Percentiles rank a stretch among this genome's conserved stretches.
These are phyloP conservation scores for Centruroides sculpturatus DNA, from an alignment of 1,140 invertebrate species.

Conservation along the genomic window DNA sequence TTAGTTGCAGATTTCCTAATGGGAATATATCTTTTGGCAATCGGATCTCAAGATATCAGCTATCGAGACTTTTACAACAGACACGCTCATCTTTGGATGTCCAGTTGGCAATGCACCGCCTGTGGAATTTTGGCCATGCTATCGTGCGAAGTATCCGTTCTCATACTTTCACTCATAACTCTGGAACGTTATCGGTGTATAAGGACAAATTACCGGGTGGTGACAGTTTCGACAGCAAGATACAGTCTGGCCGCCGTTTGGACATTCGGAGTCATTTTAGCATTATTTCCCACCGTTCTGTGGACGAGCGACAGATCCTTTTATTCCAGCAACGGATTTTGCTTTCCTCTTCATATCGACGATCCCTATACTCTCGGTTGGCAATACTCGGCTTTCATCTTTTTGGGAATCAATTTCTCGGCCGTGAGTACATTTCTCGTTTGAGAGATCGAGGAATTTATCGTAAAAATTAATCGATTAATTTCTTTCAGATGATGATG, in stretches of 20 bases:
- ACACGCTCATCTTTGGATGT: constrained; percentile 47
- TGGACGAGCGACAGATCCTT: constrained; percentile 10
- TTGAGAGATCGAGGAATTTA: background rate
- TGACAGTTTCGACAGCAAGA: constrained; percentile 1
- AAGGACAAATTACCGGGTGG: constrained; percentile 1
- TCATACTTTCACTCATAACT: constrained; percentile 58
- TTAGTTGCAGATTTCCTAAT: constrained; percentile 54
- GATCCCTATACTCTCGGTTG: constrained; percentile 25
- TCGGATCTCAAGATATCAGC: constrained; percentile 45
- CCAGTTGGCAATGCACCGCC: constrained; percentile 45
- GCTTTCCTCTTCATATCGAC: constrained; percentile 25
- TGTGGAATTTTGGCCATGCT: constrained; percentile 47
- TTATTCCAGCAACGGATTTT: constrained; percentile 25
- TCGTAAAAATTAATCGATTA: background rate
- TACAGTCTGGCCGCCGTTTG: constrained; percentile 3
- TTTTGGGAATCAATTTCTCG: constrained; percentile 24
- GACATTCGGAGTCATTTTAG: constrained; percentile 1
- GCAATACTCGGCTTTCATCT: constrained; percentile 26
- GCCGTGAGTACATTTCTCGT: constrained; percentile 10
- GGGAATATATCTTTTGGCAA: constrained; percentile 55
- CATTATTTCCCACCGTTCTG: constrained; percentile 2
- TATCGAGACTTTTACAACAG: constrained; percentile 45
- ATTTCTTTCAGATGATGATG: constrained; percentile 31
- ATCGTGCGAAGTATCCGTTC: constrained; percentile 52
- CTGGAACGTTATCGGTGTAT: constrained; percentile 5